These are phyloP conservation scores for Papio anubis DNA, from an alignment of 2,113 vertebrate species.

Conservation along the genomic window DNA sequence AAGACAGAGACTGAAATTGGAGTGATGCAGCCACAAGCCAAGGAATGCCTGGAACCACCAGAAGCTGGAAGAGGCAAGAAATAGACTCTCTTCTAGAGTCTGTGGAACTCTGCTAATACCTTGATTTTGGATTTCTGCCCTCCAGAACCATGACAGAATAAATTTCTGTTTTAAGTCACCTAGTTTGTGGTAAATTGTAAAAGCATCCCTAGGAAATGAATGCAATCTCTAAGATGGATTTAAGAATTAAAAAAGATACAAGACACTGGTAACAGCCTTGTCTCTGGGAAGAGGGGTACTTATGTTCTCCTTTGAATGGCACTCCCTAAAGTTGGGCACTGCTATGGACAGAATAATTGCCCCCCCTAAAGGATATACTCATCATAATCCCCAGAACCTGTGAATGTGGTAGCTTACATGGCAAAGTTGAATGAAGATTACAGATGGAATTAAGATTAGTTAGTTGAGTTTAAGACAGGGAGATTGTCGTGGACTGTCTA, in stretches of 20 bases:
- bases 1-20: not conserved
- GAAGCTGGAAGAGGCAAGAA: not conserved
- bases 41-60: not conserved
- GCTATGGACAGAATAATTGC: not conserved
- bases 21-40: not conserved
- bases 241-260: not conserved
- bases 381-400: not conserved
- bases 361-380: not conserved
- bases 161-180: not conserved
- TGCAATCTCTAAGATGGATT: not conserved
- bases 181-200: not conserved
- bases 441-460: not conserved
- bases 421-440: not conserved
- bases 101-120: not conserved
- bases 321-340: not conserved
- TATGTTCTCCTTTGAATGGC: not conserved
- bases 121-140: not conserved
- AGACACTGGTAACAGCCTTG: not conserved
- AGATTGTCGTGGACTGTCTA: not conserved
- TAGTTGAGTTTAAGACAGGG: not conserved
- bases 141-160: not conserved
- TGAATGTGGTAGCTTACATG: not conserved
- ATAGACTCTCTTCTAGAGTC: not conserved
- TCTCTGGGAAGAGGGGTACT: not conserved
- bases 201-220: not conserved